Base-by-base conservation (phyloP, 2,888 invertebrate species). In the Rhodophaea formosa region DNA sequence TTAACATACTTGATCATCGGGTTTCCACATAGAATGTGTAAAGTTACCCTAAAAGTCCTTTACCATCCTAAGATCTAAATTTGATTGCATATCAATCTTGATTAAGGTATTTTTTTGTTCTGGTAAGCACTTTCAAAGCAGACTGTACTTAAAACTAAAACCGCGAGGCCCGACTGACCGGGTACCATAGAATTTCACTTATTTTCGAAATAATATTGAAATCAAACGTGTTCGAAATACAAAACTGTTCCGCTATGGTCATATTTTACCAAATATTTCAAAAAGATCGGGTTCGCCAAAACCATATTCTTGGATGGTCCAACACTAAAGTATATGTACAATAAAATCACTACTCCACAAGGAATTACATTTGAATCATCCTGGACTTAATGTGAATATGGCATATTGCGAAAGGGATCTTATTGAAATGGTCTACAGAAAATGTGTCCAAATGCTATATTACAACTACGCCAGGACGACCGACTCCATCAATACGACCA, bases 281-380 rank as follows among this genome's bases (percentile, higher is more conserved):
- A 23, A 35, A 51, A 51, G 35, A 17, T 51, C 10, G 35, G 12
- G 51, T 39, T 35, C 35, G 35, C 51, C 7, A 35, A 7, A 51
- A 35, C 6, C 35, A 51, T 39, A 29, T 30, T n/a, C 14, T 17
- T n/a, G 51, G 8, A 51, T 35, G 51, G 35, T 10, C 30, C 30
- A 49, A 10, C 35, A 8, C 51, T 51, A 51, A 49, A 32, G 35
- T 39, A 51, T 51, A 51, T 51, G 14, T 51, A 51, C 51, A 51
- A 51, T 51, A 51, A 51, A 51, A 51, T 51, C 51, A 51, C 51
- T 51, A 51, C 51, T 51, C 35, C 51, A 16, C 35, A 51, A 17
- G 51, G 51, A 51, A 51, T 35, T 51, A 51, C 16, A 35, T 35
- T 16, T 17, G 10, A 16, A 16, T 17, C 35, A 35, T n/a, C 35